phyloP scores from a whole-genome alignment of 2,797 vertebrate species.

The Mustela erminea region DNA sequence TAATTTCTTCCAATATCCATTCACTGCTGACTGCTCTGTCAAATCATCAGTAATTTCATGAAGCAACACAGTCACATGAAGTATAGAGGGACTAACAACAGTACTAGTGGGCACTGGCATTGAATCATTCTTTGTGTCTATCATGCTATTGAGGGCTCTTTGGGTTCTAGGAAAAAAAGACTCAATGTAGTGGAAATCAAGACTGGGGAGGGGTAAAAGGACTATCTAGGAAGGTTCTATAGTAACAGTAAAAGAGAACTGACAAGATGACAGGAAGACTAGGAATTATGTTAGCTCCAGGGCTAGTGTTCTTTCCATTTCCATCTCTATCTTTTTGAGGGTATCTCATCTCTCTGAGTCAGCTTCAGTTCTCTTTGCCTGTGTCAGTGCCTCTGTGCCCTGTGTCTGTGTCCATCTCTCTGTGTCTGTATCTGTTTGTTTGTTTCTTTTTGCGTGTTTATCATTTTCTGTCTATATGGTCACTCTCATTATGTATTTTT shows the following conservation, averaged over 20 bases:
- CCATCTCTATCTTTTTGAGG: neutral
- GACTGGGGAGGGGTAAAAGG: neutral
- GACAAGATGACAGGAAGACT: neutral
- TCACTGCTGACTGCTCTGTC: neutral
- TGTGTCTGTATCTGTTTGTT: neutral
- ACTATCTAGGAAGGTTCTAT: neutral
- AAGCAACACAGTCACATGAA: neutral
- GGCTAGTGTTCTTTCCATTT: neutral
- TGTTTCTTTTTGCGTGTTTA: neutral
- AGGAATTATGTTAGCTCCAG: neutral
- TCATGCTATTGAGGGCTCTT: neutral
- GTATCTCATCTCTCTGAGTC: neutral
- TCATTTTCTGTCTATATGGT: neutral
- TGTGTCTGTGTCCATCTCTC: neutral
- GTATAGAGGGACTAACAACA: neutral
- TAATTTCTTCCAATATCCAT: neutral
- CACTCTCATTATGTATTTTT: neutral
- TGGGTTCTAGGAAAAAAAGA: neutral
- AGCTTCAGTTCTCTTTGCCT: neutral
- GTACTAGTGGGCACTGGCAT: neutral
- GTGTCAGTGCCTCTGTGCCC: neutral
- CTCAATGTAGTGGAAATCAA: neutral
- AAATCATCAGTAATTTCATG: neutral
- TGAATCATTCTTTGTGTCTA: neutral
- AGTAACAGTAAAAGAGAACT: neutral